Evolutionary conservation across 2,113 vertebrate species (phyloP), one percentile per base, ranked within the genome.

Genomic region (Chaetops frenatus): DNA sequence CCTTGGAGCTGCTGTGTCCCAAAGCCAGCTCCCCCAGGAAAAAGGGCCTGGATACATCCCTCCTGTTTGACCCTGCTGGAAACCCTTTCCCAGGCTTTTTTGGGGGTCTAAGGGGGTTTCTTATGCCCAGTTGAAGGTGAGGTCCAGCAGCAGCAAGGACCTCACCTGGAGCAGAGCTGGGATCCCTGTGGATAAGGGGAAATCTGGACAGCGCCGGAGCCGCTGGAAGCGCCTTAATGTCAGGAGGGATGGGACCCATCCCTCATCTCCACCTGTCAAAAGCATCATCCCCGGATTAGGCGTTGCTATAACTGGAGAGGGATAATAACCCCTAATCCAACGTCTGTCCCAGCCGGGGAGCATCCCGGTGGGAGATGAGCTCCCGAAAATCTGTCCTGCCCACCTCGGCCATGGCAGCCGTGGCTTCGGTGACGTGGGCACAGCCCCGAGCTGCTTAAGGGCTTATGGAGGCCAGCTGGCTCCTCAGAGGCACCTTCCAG

Each of bases 251-350:
- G 78, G 78, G 56, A 53, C 70, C 64, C 48, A 14, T 61, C 19
- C 2, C 61, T 91, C 84, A 91, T 91, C 84, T 78, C 92, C 10
- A 22, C 94, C 92, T 96, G 96, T 96, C 95, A 96, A 90, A 96
- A 90, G 17, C 92, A 72, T 96, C 95, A 96, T 95, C 95, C 85
- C 85, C 19, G 85, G 95, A 96, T 96, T 93, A 96, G 44, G 20
- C 0, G 1, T 82, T 96, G 45, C 96, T 96, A 94, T 96, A 96
- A 90, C 2, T 89, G 84, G 94, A n/a, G 48, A 44, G 81, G 86
- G 94, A 95, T 91, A 91, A 95, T 92, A 91, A 25, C 56, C 61
- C 57, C 40, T 95, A 92, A 96, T 94, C 95, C 92, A 21, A 47
- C 0, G 77, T 94, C 95, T 96, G 92, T 38, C 88, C 83, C 58